Conservation (phyloP, 1,140 invertebrate genomes). For the Brachionus calyciflorus region DNA sequence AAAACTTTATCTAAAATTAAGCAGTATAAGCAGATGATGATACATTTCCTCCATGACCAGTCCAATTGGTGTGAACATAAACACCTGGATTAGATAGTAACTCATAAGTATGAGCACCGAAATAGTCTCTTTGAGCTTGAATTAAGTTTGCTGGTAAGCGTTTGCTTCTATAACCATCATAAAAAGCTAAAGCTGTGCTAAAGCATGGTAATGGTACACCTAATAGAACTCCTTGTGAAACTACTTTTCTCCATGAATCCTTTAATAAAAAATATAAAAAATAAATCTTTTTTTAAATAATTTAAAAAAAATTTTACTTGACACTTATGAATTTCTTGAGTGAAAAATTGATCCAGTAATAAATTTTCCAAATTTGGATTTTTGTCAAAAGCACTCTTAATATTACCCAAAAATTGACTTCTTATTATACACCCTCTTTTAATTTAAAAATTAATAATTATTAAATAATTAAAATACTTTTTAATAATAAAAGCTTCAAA, state of each 20-base stretch:
- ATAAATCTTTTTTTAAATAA: not conserved
- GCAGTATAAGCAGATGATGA: conserved; percentile 87
- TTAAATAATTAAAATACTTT: not conserved
- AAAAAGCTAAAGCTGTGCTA: conserved; percentile 88
- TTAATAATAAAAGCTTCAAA: not conserved
- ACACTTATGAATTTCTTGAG: conserved; percentile 73
- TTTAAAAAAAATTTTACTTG: conserved; percentile 65
- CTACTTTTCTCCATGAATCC: conserved; percentile 64
- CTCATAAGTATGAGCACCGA: conserved; percentile 98
- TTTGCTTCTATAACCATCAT: conserved; percentile 83
- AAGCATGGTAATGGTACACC: conserved; percentile 90
- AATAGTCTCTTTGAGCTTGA: conserved; percentile 95
- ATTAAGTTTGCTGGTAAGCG: conserved; percentile 84
- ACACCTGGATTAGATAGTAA: conserved; percentile 77
- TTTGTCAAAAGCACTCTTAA: conserved; percentile 89
- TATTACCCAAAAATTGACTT: conserved; percentile 90
- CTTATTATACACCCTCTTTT: conserved; percentile 87
- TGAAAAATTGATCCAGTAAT: conserved; percentile 91
- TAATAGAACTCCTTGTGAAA: conserved; percentile 65
- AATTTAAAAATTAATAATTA: not conserved
- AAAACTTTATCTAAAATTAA: conserved; percentile 60
- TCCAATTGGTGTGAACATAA: conserved; percentile 98
- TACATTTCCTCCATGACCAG: conserved; percentile 89
- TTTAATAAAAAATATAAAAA: conserved; percentile 49
- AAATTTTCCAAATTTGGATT: conserved; percentile 84